Percentiles rank a stretch among this genome's conserved stretches.
Evolutionary conservation across 1,140 invertebrate species (phyloP).

Genomic region (Drosophila fuyamai): DNA sequence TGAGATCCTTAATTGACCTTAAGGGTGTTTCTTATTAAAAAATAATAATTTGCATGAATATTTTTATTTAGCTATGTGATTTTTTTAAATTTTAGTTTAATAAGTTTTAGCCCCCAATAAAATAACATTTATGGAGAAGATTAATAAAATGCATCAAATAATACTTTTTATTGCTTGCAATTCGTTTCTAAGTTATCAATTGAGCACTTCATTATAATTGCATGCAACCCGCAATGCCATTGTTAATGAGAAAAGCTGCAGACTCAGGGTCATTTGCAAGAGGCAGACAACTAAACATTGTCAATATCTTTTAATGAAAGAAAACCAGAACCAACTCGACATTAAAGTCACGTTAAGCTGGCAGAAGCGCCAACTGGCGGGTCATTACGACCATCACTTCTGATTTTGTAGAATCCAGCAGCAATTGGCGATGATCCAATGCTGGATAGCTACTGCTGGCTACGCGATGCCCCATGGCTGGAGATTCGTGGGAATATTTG

Average conservation of each 20-base stretch:
- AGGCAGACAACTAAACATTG: slow-evolving; percentile 14
- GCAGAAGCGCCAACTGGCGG: slow-evolving; percentile 56
- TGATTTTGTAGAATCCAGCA: slow-evolving; percentile 71
- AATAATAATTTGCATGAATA: too few species aligned
- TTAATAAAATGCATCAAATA: background rate
- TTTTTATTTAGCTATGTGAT: too few species aligned
- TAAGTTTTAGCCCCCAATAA: too few species aligned
- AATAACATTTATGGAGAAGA: too few species aligned
- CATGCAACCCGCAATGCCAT: slow-evolving; percentile 26
- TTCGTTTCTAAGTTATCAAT: slow-evolving; percentile 46
- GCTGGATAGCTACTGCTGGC: slow-evolving; percentile 42
- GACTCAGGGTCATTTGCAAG: slow-evolving; percentile 64
- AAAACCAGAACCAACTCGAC: slow-evolving; percentile 53
- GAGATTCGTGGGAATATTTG: slow-evolving; percentile 76
- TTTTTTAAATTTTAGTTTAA: too few species aligned
- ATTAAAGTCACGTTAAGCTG: slow-evolving; percentile 77
- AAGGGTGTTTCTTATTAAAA: too few species aligned
- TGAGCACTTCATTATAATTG: slow-evolving; percentile 60
- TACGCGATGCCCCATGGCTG: slow-evolving; percentile 28
- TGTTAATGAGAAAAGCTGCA: slow-evolving; percentile 46
- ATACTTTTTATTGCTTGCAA: slow-evolving; percentile 1
- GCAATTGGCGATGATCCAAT: slow-evolving; percentile 45
- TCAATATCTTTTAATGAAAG: slow-evolving; percentile 36
- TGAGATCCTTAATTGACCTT: too few species aligned
- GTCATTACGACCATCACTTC: slow-evolving; percentile 70